Conservation (phyloP, 2,888 invertebrate genomes). For the Plutella xylostella region DNA sequence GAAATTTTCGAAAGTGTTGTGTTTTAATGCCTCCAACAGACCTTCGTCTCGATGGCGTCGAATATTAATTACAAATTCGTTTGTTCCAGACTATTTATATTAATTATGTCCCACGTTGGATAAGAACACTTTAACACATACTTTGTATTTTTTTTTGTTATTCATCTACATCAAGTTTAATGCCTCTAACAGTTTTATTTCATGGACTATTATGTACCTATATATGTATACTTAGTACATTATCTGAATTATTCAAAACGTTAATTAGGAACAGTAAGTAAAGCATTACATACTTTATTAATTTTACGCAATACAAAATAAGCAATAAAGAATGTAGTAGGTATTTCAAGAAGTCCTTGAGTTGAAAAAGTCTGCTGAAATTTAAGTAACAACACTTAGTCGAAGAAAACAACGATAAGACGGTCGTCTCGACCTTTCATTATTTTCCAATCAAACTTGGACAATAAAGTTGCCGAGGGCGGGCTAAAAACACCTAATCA, state of each 20-base stretch:
- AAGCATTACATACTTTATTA: too few species aligned
- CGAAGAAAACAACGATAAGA: slow-evolving; percentile 31
- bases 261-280: too few species aligned
- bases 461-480: slow-evolving; percentile 35
- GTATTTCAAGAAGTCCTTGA: slow-evolving; percentile 1
- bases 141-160: too few species aligned
- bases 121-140: too few species aligned
- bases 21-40: slow-evolving; percentile 17
- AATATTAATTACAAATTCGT: not conserved
- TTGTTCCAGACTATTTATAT: too few species aligned
- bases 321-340: slow-evolving; percentile 11
- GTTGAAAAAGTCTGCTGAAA: slow-evolving; percentile 16
- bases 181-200: too few species aligned
- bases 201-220: too few species aligned
- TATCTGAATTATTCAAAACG: too few species aligned
- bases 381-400: slow-evolving; percentile 24
- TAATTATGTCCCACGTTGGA: too few species aligned
- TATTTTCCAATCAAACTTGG: slow-evolving; percentile 50
- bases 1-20: slow-evolving; percentile 52
- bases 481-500: slow-evolving; percentile 43
- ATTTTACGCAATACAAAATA: too few species aligned
- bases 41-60: not conserved
- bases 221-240: too few species aligned
- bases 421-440: slow-evolving; percentile 31
- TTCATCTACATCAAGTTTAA: too few species aligned